Conservation (phyloP, 2,888 invertebrate genomes). For the Watsonalla binaria region DNA sequence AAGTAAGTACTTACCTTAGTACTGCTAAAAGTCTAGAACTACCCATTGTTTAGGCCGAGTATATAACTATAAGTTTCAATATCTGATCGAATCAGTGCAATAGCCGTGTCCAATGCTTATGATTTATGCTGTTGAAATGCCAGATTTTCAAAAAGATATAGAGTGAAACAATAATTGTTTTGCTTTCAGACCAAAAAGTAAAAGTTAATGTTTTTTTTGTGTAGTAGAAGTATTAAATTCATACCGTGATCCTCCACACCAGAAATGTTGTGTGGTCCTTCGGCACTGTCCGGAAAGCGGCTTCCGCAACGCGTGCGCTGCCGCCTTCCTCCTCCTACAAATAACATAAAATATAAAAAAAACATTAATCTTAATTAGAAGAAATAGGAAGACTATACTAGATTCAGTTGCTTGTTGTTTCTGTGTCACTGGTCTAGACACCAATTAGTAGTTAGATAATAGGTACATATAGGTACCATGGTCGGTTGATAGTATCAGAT, state of each 20-base stretch:
- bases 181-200: not conserved
- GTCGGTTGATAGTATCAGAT: too few species aligned
- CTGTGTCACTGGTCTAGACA: too few species aligned
- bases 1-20: too few species aligned
- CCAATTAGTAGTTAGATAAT: too few species aligned
- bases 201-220: not conserved
- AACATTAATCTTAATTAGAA: not conserved
- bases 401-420: not conserved
- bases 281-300: conserved; percentile 88
- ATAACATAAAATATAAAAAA: conserved; percentile 2
- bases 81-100: not conserved
- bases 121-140: not conserved
- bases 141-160: not conserved
- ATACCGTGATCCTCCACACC: conserved; percentile 93
- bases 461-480: too few species aligned
- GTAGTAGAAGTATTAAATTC: conserved; percentile 13
- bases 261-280: conserved; percentile 88
- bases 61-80: not conserved
- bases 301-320: conserved; percentile 73
- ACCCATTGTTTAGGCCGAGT: too few species aligned
- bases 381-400: not conserved
- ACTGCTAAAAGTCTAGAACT: too few species aligned
- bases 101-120: not conserved
- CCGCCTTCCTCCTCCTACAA: conserved; percentile 68
- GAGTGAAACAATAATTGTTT: not conserved